These are phyloP conservation scores for Psylliodes chrysocephalus DNA, from an alignment of 2,888 invertebrate species.

Conservation along the genomic window DNA sequence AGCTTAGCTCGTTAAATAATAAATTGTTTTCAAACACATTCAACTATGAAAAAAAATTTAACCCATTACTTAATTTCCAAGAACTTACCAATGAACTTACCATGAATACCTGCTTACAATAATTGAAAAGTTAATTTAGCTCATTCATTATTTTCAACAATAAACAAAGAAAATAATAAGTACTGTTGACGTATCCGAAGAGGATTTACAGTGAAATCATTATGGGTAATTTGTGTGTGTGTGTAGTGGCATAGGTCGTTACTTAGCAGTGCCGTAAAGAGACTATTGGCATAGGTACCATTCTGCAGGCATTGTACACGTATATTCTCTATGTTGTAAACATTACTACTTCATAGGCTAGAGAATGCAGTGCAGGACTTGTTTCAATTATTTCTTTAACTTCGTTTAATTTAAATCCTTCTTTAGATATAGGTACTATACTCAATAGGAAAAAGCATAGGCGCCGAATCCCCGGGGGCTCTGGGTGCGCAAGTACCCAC, in stretches of 20 bases:
- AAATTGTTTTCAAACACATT: too few species aligned
- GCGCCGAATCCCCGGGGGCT: too few species aligned
- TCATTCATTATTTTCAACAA: conserved; percentile 8
- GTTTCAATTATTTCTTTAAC: background rate
- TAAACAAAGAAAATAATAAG: conserved; percentile 20
- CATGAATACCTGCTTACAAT: background rate
- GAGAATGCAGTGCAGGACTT: conserved; percentile 14
- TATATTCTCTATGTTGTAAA: too few species aligned
- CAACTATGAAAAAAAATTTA: too few species aligned
- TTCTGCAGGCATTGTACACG: conserved; percentile 53
- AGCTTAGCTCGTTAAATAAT: too few species aligned
- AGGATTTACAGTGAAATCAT: conserved; percentile 55
- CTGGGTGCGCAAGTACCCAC: too few species aligned
- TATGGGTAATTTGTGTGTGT: conserved; percentile 59
- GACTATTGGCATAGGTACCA: conserved; percentile 52
- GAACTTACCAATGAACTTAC: too few species aligned
- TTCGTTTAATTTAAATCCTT: too few species aligned
- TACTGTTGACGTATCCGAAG: conserved; percentile 29
- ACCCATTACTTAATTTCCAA: too few species aligned
- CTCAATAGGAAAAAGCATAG: too few species aligned
- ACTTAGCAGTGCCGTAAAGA: conserved; percentile 56
- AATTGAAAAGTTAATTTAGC: background rate
- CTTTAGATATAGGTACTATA: too few species aligned
- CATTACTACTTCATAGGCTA: conserved; percentile 46
- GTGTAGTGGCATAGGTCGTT: conserved; percentile 54